Base-by-base conservation (phyloP, 2,888 invertebrate species). In the Argyresthia goedartella region DNA sequence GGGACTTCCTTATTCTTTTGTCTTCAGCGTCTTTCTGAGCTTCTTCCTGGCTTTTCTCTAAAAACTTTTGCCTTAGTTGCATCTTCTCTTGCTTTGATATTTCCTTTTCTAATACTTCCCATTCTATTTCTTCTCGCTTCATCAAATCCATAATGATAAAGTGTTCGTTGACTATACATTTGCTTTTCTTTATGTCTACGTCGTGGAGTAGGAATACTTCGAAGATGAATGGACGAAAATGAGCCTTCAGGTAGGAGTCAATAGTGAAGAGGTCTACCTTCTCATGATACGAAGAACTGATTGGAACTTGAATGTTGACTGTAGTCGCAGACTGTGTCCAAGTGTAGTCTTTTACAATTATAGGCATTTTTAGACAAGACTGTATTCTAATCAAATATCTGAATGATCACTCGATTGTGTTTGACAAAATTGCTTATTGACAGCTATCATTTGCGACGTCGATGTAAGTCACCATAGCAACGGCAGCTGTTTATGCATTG, bases 201-300 rank as follows among this genome's bases (percentile, higher is more conserved):
- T 88, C 73, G 52, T 88, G 76, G 57, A 86, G 75, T n/a, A 94
- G 78, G 67, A 94, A 91, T 43, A 90, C 80, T 82, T 95, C 95
- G 65, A 94, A 92, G 53, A 94, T 82, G 67, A 90, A 93, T 6
- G 93, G 92, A 33, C 89, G 89, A 65, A 88, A 93, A 62, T 91
- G 89, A 0, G 91, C 91, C 80, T 95, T 94, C 9, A 94, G 71
- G 67, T 93, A 95, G 57, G 88, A 87, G 55, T 90, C 88, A 0
- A 91, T 88, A 0, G 91, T 90, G 60, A 93, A 90, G 45, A 95
- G 71, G 69, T 94, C 92, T 0, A 92, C 89, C 69, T 91, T 91
- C 53, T 89, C 89, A 34, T 87, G 81, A 59, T 84, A 87, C 0
- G 89, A 86, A 7, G 90, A 90, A 63, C 88, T 90, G 50, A 93